Conservation (phyloP, 2,888 invertebrate species). For the Xestia sexstrigata region DNA sequence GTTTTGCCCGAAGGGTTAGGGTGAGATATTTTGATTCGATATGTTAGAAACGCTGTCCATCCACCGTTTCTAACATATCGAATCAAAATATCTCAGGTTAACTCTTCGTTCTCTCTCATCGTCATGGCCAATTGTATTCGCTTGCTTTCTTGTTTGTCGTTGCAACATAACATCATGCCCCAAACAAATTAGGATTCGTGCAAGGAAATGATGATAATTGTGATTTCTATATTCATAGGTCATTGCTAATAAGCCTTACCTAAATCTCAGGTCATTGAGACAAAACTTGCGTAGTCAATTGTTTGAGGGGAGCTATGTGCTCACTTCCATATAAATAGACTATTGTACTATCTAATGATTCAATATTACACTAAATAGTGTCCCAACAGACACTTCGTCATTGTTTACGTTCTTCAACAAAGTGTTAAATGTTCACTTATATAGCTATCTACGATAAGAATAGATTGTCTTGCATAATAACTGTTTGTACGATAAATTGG, state of each 20-base stretch:
- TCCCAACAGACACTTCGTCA: slow-evolving; percentile 11
- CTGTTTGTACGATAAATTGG: slow-evolving; percentile 14
- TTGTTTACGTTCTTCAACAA: slow-evolving; percentile 42
- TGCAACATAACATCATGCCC: too few species aligned
- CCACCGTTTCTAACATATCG: too few species aligned
- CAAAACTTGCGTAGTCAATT: too few species aligned
- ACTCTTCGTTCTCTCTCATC: too few species aligned
- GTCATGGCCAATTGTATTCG: too few species aligned
- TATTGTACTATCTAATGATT: slow-evolving; percentile 1
- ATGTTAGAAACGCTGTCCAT: too few species aligned
- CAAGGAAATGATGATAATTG: too few species aligned
- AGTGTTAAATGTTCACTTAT: slow-evolving; percentile 29
- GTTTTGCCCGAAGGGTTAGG: not conserved
- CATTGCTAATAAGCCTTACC: too few species aligned
- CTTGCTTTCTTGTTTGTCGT: too few species aligned
- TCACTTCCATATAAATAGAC: not conserved
- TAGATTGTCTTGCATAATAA: slow-evolving; percentile 42
- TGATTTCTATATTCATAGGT: not conserved
- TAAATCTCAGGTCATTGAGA: not conserved
- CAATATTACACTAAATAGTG: slow-evolving; percentile 6
- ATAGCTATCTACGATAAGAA: slow-evolving; percentile 41
- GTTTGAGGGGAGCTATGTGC: too few species aligned
- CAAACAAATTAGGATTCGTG: too few species aligned
- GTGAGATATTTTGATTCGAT: not conserved
- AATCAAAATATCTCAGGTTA: too few species aligned